Conservation (phyloP, 2,888 invertebrate genomes). For the Yponomeuta sedellus region DNA sequence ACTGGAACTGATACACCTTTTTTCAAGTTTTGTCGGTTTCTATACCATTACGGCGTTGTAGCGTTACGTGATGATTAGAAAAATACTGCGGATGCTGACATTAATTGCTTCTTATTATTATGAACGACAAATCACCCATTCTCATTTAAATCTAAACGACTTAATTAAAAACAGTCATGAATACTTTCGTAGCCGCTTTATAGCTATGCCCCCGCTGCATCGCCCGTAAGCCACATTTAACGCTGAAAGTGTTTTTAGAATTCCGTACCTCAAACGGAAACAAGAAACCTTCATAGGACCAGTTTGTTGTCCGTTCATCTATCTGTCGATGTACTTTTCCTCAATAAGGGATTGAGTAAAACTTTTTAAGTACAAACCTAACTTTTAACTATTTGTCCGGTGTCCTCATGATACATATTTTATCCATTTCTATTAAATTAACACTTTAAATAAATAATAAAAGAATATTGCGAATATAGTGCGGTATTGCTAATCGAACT, state of each 20-base stretch:
- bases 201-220: not conserved
- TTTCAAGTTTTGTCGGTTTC: not conserved
- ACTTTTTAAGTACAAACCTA: no score
- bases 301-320: not conserved
- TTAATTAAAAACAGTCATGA: conserved; percentile 45
- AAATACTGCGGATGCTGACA: conserved; percentile 33
- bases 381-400: no score
- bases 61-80: conserved; percentile 18
- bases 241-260: not conserved
- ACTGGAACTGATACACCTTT: no score
- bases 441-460: no score
- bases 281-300: not conserved
- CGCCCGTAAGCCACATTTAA: not conserved
- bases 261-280: no score
- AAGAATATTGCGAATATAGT: no score
- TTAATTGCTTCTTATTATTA: conserved; percentile 48
- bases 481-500: no score
- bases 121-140: conserved; percentile 38
- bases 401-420: no score
- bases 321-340: not conserved
- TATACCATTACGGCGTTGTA: not conserved
- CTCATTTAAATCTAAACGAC: conserved; percentile 43
- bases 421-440: no score
- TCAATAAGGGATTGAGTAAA: no score
- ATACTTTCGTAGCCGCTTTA: conserved; percentile 24